Evolutionary conservation across 2,113 vertebrate species (phyloP).

Genomic region (Sinocyclocheilus anophthalmus): DNA sequence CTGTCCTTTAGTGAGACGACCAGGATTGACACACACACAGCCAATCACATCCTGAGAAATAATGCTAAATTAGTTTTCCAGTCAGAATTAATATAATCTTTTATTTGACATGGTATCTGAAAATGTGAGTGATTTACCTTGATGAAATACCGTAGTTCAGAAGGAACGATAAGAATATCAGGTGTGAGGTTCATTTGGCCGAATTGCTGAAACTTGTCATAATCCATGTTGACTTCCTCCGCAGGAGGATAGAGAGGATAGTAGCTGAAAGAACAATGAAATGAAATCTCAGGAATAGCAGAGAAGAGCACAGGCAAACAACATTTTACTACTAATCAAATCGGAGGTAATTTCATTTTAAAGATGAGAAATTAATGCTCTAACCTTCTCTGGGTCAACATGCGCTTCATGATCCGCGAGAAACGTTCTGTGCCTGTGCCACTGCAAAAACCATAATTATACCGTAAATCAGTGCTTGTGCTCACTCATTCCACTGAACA

Average conservation of each 20-base stretch:
- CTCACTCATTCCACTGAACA: not conserved
- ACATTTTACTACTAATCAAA: not conserved
- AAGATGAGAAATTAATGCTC: not conserved
- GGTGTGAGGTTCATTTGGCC: conserved; percentile 81
- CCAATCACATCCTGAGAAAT: conserved; percentile 81
- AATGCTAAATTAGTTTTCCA: not conserved
- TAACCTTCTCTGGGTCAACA: conserved; percentile 90
- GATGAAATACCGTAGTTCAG: conserved; percentile 89
- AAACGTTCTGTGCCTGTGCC: conserved; percentile 82
- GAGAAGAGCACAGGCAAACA: not conserved
- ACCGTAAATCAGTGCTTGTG: not conserved
- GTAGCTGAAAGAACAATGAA: conserved; percentile 73
- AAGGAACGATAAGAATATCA: conserved; percentile 83
- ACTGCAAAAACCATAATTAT: conserved; percentile 36
- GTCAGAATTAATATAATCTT: not conserved
- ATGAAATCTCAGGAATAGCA: not conserved
- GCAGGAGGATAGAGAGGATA: conserved; percentile 89
- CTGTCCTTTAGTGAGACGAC: conserved; percentile 90
- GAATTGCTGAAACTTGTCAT: conserved; percentile 77
- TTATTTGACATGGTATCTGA: not conserved
- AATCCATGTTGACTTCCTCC: conserved; percentile 88
- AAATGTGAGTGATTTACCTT: conserved; percentile 75
- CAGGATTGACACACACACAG: conserved; percentile 90
- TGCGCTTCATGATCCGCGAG: conserved; percentile 87
- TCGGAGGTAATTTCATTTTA: not conserved